Percentiles rank a stretch among this genome's conserved stretches.
Evolutionary conservation across 2,888 invertebrate genomes (phyloP).

Genomic region (Synanthedon tipuliformis): DNA sequence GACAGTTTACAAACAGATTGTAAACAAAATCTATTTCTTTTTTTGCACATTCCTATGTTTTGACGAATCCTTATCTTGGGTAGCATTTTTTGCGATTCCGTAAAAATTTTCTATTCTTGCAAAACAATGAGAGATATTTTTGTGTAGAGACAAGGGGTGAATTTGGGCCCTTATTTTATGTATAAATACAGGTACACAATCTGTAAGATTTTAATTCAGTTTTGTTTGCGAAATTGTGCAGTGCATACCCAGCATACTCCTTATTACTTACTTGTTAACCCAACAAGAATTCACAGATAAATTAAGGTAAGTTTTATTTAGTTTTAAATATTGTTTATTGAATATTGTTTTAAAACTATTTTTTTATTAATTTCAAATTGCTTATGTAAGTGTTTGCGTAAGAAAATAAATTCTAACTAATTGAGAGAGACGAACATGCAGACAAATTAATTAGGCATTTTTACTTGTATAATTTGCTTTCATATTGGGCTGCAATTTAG

Average conservation of each 20-base stretch:
- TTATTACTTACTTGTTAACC: neutral
- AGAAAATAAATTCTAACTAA: no score
- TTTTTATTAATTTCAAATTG: no score
- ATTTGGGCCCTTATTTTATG: constrained; percentile 8
- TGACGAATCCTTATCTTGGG: constrained; percentile 37
- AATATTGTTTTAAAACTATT: no score
- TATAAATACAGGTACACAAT: constrained; percentile 36
- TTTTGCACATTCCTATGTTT: constrained; percentile 35
- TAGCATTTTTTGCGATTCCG: neutral
- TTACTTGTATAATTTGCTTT: no score
- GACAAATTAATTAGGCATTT: no score
- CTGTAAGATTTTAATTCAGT: constrained; percentile 21
- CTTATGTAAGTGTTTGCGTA: no score
- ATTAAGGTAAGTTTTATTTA: neutral
- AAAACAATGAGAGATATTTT: constrained; percentile 44
- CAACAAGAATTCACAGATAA: neutral
- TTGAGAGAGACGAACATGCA: no score
- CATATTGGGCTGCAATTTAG: no score
- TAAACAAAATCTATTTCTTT: neutral
- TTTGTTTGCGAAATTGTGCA: constrained; percentile 8
- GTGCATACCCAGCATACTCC: no score
- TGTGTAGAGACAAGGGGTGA: constrained; percentile 16
- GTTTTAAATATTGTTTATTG: neutral
- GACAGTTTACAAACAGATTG: no score
- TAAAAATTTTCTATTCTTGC: constrained; percentile 25